Base-by-base conservation (phyloP, 2,113 vertebrate species). In the Ciconia maguari region DNA sequence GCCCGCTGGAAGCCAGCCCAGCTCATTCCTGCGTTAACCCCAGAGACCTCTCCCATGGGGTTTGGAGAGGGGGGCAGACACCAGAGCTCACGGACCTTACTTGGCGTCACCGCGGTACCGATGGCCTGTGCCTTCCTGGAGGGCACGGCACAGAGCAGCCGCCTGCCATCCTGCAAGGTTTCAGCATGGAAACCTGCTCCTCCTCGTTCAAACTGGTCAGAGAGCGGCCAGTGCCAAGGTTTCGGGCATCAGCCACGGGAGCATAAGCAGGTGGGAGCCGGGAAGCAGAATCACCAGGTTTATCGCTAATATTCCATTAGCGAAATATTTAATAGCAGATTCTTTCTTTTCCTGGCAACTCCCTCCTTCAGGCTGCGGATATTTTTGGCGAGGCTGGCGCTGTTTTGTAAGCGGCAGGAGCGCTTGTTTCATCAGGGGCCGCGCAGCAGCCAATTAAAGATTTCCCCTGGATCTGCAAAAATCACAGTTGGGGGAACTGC, bases 381-480 rank as follows among this genome's bases (percentile, higher is more conserved):
- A 88, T 87, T 92, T 93, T 83, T 42, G 92, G 89, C 55, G 55
- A 29, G 26, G 84, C 91, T 82, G 71, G 46, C 1, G 22, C 79
- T 66, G 24, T 71, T 96, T 71, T 48, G 25, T 11, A 36, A 93
- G 75, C 90, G 51, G 87, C 51, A 71, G 95, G 94, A 86, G 62
- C 60, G 17, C 86, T 78, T 65, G 80, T 87, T 90, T 76, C 94
- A 83, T 89, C 96, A 83, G 94, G 96, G 94, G 90, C 94, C 26
- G 81, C 74, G 24, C 94, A 93, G 96, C 96, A 97, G 92, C 95
- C 81, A 44, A 79, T 96, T 84, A 93, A 77, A 75, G 65, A 95
- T 91, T 89, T 92, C 95, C 93, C 86, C 91, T 76, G 93, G 95
- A 92, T 90, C 34, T 87, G 87, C 94, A 94, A 69, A 86, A 90